Percentiles rank a stretch among this genome's conserved stretches.
Evolutionary conservation across 2,797 vertebrate genomes (phyloP).

Genomic region (Zenarchopterus dispar): DNA sequence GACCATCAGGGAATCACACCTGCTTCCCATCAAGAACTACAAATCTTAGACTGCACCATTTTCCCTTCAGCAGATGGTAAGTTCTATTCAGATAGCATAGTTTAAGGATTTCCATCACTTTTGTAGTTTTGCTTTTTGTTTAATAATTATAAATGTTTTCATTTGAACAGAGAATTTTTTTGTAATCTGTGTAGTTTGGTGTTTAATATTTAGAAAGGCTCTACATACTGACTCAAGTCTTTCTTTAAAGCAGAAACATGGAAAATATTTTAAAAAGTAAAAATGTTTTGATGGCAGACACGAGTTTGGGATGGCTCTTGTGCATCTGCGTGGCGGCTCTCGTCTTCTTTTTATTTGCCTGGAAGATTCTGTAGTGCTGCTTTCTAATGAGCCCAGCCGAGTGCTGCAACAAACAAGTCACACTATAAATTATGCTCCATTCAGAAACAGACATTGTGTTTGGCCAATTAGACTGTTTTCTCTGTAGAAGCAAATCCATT

Average conservation of each 20-base stretch:
- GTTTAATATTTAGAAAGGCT: too few species aligned
- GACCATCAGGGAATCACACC: too few species aligned
- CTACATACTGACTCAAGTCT: background rate
- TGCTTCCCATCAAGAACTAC: too few species aligned
- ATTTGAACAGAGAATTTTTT: too few species aligned
- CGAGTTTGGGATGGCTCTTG: conserved; percentile 5
- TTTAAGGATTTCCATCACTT: too few species aligned
- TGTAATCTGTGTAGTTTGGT: too few species aligned
- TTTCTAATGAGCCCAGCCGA: conserved; percentile 67
- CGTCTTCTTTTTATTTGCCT: conserved; percentile 26
- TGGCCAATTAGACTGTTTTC: conserved; percentile 63
- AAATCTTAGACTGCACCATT: too few species aligned
- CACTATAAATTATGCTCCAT: conserved; percentile 32
- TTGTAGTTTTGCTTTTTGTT: too few species aligned
- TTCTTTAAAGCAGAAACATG: background rate
- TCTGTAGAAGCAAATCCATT: conserved; percentile 27
- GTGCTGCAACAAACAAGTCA: conserved; percentile 47
- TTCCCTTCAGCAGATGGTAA: too few species aligned
- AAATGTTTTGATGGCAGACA: conserved; percentile 4
- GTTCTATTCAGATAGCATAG: too few species aligned
- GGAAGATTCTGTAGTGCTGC: conserved; percentile 38
- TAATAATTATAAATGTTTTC: too few species aligned
- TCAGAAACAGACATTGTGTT: conserved; percentile 37
- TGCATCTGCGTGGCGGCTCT: conserved; percentile 11
- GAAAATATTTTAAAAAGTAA: background rate